A percentile compares a stretch with the other conserved stretches of the same genome.
These are phyloP conservation scores for Percopsis transmontana DNA, from an alignment of 2,113 vertebrate species.

Conservation along the genomic window DNA sequence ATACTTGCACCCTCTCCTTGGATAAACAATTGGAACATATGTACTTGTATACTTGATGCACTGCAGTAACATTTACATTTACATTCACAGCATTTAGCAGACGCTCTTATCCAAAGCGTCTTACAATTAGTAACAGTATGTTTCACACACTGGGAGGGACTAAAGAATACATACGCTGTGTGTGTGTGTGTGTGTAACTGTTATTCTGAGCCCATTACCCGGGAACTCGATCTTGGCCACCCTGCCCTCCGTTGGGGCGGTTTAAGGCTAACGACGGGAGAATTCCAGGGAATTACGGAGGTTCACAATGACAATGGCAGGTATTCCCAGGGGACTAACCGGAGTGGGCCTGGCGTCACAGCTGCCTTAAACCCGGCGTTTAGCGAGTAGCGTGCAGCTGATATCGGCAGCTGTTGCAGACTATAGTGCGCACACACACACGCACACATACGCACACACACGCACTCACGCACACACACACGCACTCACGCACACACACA, in stretches of 20 bases:
- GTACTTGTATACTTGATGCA: no score
- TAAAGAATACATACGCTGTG: no score
- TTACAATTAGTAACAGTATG: no score
- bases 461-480: conserved; percentile 13
- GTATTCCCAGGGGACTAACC: conserved; percentile 75
- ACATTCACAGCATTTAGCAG: no score
- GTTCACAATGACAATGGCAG: conserved; percentile 71
- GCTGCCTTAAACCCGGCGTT: conserved; percentile 66
- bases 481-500: conserved; percentile 2
- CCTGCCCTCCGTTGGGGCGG: conserved; percentile 38
- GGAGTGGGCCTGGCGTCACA: conserved; percentile 68
- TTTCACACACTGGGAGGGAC: background rate
- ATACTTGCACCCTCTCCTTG: no score
- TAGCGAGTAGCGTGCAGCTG: conserved; percentile 75
- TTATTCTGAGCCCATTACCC: conserved; percentile 2
- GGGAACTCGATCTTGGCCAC: background rate
- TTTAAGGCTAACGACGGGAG: conserved; percentile 56
- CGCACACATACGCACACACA: conserved; percentile 49
- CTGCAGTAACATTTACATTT: no score
- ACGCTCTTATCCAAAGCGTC: no score
- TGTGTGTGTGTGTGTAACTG: conserved; percentile 1
- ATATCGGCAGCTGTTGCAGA: conserved; percentile 70
- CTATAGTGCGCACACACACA: conserved; percentile 56
- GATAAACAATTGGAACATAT: no score
- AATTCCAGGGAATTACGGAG: conserved; percentile 67